Percentiles rank a stretch among this genome's conserved stretches.
These are phyloP conservation scores for Procavia capensis DNA, from an alignment of 2,113 vertebrate genomes.

Conservation along the genomic window DNA sequence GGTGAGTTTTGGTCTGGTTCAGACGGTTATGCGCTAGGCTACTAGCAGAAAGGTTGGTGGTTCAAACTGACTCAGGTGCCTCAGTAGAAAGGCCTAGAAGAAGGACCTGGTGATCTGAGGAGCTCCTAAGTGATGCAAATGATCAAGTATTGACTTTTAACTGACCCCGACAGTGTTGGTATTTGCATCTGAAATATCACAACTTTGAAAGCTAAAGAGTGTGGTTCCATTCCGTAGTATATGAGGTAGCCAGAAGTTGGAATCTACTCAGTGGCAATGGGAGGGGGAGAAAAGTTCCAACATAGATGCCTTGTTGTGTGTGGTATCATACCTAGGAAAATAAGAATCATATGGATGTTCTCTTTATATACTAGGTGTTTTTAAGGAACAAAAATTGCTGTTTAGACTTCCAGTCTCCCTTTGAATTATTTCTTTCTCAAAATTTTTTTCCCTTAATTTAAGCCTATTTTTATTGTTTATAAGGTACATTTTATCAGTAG, in stretches of 20 bases:
- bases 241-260: neutral
- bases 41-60: neutral
- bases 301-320: neutral
- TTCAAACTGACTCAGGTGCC: neutral
- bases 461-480: neutral
- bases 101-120: neutral
- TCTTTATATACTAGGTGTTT: neutral
- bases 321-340: neutral
- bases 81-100: neutral
- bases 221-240: neutral
- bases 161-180: neutral
- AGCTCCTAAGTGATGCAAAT: neutral
- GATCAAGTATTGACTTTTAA: neutral
- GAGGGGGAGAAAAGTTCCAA: neutral
- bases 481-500: neutral
- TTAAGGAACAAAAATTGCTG: neutral
- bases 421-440: neutral
- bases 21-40: neutral
- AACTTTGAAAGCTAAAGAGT: neutral
- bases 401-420: slow-evolving; percentile 8
- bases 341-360: neutral
- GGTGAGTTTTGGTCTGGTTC: neutral
- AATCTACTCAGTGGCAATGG: no score
- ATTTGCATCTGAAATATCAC: neutral
- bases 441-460: slow-evolving; percentile 27